A percentile compares a stretch with the other conserved stretches of the same genome.
Evolutionary conservation across 2,113 vertebrate genomes (phyloP).

Genomic region (Lonchura striata): DNA sequence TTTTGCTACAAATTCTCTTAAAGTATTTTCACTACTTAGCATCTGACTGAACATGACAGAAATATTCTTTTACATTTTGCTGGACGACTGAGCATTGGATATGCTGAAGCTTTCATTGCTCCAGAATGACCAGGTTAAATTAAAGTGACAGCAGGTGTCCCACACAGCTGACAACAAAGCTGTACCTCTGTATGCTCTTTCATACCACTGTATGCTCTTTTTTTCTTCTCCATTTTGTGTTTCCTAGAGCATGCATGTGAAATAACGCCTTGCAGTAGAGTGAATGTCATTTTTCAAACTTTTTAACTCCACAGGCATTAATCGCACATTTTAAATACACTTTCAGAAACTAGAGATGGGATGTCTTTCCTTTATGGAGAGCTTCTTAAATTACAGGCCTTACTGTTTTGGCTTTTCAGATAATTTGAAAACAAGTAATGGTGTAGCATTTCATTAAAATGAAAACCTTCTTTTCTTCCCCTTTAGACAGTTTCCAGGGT

Average conservation of each 20-base stretch:
- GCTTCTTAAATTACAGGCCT: background rate
- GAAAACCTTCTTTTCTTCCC: slow-evolving; percentile 3
- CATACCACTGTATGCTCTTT: background rate
- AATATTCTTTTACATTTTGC: background rate
- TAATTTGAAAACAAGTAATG: background rate
- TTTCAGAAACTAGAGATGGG: background rate
- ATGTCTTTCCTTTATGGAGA: background rate
- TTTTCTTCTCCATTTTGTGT: background rate
- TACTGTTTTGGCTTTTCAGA: background rate
- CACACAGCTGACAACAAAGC: background rate
- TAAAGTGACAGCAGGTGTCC: background rate
- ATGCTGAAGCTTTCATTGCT: background rate
- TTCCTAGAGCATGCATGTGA: background rate
- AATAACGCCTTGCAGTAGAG: background rate
- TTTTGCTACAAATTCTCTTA: background rate
- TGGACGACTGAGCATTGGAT: background rate
- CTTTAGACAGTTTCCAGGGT: background rate
- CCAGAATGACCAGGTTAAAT: background rate
- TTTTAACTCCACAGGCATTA: background rate
- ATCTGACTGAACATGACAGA: background rate
- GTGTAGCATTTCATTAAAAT: background rate
- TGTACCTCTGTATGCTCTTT: background rate
- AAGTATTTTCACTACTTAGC: background rate
- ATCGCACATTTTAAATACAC: background rate
- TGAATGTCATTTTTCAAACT: background rate